Evolutionary conservation across 2,797 vertebrate genomes (phyloP).

Genomic region (Delichon dasypus): DNA sequence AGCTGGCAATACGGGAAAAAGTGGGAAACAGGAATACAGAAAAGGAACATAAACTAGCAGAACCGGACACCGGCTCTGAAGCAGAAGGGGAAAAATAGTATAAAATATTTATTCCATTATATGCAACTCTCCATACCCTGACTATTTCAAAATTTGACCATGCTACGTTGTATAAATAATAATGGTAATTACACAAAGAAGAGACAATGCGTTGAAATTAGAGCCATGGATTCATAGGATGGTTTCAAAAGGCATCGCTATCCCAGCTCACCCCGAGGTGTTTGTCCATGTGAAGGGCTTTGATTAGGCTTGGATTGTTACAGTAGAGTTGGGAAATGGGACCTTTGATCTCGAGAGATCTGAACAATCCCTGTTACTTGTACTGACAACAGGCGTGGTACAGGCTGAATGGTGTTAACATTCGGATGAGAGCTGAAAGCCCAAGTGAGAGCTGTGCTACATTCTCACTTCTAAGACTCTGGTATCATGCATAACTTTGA

Average conservation of each 20-base stretch:
- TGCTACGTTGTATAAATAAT: background rate
- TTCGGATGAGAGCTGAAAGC: conserved; percentile 50
- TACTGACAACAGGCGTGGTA: conserved; percentile 36
- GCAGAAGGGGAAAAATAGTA: background rate
- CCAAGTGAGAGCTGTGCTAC: conserved; percentile 18
- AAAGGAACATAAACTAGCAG: background rate
- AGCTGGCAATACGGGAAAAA: background rate
- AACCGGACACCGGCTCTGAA: background rate
- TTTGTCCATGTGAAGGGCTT: conserved; percentile 20
- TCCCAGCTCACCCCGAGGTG: background rate
- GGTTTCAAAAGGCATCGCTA: conserved; percentile 18
- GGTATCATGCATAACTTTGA: conserved; percentile 11
- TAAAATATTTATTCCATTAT: background rate
- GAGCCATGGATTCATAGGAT: background rate
- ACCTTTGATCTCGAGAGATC: conserved; percentile 54
- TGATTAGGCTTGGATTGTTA: conserved; percentile 17
- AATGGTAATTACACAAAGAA: background rate
- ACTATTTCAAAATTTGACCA: background rate
- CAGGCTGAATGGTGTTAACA: conserved; percentile 46
- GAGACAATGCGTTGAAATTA: background rate
- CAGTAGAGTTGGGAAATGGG: conserved; percentile 18
- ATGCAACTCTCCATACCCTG: background rate
- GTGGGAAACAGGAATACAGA: background rate
- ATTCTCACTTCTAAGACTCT: conserved; percentile 43
- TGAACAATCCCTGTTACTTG: conserved; percentile 39